These are phyloP conservation scores for Cirrhinus mrigala DNA, from an alignment of 2,797 vertebrate species.

Conservation along the genomic window DNA sequence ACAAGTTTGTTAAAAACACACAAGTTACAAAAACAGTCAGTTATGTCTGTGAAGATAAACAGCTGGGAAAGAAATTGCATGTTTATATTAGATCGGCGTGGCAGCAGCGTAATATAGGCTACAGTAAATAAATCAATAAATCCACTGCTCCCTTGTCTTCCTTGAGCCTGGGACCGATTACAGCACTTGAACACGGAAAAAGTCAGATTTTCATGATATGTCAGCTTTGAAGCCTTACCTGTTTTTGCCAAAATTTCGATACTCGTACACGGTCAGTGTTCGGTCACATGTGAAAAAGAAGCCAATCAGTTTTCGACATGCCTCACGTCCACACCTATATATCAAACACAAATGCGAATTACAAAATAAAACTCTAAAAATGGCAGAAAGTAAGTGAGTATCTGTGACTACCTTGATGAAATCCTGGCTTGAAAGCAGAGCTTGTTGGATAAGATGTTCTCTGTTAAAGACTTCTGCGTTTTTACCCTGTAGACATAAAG, in stretches of 20 bases:
- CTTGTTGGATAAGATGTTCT: slow-evolving; percentile 81
- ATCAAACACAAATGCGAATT: neutral
- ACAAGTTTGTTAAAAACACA: too few species aligned
- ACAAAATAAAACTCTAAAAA: neutral
- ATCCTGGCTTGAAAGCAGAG: slow-evolving; percentile 81
- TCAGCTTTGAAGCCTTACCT: slow-evolving; percentile 69
- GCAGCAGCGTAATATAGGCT: too few species aligned
- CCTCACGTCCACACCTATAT: slow-evolving; percentile 80
- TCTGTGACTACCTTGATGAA: slow-evolving; percentile 75
- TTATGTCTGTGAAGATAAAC: too few species aligned
- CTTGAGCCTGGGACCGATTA: too few species aligned
- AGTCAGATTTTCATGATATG: too few species aligned
- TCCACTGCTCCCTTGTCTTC: too few species aligned
- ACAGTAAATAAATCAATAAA: too few species aligned
- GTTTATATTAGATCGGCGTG: too few species aligned
- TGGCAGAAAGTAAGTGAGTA: neutral
- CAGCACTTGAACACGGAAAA: too few species aligned
- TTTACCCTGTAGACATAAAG: slow-evolving; percentile 65
- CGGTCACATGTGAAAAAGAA: slow-evolving; percentile 80
- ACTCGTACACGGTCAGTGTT: slow-evolving; percentile 82
- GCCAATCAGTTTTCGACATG: slow-evolving; percentile 81
- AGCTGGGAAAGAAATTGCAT: too few species aligned
- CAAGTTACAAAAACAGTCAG: too few species aligned
- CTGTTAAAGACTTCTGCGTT: slow-evolving; percentile 81
- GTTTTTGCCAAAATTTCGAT: slow-evolving; percentile 82